These are phyloP conservation scores for Pheucticus melanocephalus DNA, from an alignment of 2,113 vertebrate species.

Conservation along the genomic window DNA sequence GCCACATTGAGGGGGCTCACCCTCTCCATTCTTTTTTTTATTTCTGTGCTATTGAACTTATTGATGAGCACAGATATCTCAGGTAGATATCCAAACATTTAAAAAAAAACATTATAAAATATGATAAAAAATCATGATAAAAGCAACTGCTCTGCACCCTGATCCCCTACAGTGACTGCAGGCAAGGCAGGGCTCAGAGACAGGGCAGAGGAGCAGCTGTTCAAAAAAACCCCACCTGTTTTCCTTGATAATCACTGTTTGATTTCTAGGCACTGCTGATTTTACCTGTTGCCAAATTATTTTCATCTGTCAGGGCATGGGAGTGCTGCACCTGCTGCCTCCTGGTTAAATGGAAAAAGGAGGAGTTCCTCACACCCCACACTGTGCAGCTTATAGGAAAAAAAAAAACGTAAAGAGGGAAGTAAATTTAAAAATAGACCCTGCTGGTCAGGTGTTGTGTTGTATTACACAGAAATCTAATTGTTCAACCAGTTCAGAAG, in stretches of 20 bases:
- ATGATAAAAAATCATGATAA: neutral
- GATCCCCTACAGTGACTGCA: neutral
- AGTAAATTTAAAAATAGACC: slow-evolving; percentile 17
- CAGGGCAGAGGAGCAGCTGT: neutral
- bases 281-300: slow-evolving; percentile 26
- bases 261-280: slow-evolving; percentile 19
- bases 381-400: neutral
- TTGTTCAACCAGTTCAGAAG: neutral
- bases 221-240: neutral
- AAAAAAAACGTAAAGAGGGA: neutral
- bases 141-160: neutral
- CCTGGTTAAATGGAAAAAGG: neutral
- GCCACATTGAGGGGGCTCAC: neutral
- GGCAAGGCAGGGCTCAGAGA: neutral
- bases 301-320: neutral
- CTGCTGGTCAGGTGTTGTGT: neutral
- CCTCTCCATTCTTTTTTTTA: neutral
- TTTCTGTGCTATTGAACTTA: neutral
- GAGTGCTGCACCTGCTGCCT: slow-evolving; percentile 44
- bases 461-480: neutral
- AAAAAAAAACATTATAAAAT: neutral
- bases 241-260: slow-evolving; percentile 30
- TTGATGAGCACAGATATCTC: neutral
- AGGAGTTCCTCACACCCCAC: neutral
- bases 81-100: neutral